Evolutionary conservation across 2,113 vertebrate genomes (phyloP).

Genomic region (Camarhynchus parvulus): DNA sequence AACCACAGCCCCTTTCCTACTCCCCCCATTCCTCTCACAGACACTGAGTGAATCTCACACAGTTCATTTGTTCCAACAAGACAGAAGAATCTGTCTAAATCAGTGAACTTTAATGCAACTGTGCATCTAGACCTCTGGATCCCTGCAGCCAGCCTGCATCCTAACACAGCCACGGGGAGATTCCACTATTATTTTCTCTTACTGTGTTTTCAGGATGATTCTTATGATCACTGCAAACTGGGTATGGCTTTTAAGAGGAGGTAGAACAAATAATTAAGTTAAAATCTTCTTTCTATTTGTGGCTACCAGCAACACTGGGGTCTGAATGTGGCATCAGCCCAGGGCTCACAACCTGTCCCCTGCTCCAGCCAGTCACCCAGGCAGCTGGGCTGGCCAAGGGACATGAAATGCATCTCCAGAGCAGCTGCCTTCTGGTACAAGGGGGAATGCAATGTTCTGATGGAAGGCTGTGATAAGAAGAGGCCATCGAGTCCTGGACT

Average conservation of each 20-base stretch:
- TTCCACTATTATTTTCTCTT: not conserved
- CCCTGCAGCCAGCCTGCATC: not conserved
- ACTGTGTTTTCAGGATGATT: not conserved
- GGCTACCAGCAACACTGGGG: not conserved
- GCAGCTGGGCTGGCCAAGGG: not conserved
- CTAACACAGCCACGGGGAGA: not conserved
- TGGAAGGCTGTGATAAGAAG: slow-evolving; percentile 62
- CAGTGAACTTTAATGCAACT: slow-evolving; percentile 45
- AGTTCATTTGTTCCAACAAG: slow-evolving; percentile 46
- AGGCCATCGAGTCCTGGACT: slow-evolving; percentile 52
- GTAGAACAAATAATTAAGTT: not conserved
- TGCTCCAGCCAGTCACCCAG: not conserved
- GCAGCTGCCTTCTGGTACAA: slow-evolving; percentile 57
- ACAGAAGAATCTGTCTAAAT: slow-evolving; percentile 5
- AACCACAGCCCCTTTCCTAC: slow-evolving; percentile 12
- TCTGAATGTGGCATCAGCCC: not conserved
- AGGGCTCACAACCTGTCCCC: not conserved
- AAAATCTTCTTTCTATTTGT: not conserved
- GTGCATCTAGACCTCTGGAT: not conserved
- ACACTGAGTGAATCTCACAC: not conserved
- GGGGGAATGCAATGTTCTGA: slow-evolving; percentile 64
- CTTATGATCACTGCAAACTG: not conserved
- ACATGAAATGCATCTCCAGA: not conserved
- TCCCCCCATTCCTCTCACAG: not conserved
- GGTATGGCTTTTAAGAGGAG: not conserved